phyloP scores from a whole-genome alignment of 1,140 invertebrate genomes.

The Monomorium pharaonis region DNA sequence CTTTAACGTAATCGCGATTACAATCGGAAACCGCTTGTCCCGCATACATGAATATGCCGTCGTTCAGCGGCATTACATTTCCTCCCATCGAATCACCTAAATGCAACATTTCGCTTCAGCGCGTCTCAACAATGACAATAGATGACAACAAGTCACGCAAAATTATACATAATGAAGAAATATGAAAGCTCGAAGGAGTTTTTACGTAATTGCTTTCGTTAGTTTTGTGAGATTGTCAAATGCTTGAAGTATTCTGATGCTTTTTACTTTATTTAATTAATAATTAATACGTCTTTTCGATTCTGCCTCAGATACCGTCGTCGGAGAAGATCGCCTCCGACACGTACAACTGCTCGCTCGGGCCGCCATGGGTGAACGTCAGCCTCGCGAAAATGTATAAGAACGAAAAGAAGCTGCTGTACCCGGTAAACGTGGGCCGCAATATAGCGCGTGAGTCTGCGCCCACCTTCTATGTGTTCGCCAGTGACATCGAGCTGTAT shows the following conservation, averaged over 20 bases:
- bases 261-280: background rate
- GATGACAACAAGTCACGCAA: background rate
- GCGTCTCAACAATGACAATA: background rate
- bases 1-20: slow-evolving; percentile 19
- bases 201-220: background rate
- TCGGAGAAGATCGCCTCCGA: slow-evolving; percentile 87
- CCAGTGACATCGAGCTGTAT: slow-evolving; percentile 95
- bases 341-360: slow-evolving; percentile 89
- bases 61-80: background rate
- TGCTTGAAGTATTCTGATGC: background rate
- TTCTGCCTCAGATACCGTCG: slow-evolving; percentile 87
- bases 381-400: slow-evolving; percentile 90
- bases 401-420: slow-evolving; percentile 91
- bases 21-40: slow-evolving; percentile 12
- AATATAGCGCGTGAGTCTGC: slow-evolving; percentile 94
- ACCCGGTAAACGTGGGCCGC: slow-evolving; percentile 95
- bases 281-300: background rate
- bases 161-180: background rate
- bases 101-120: background rate
- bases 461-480: slow-evolving; percentile 93
- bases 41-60: background rate
- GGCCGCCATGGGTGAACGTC: slow-evolving; percentile 89
- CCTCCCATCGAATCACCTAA: background rate
- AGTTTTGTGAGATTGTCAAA: background rate
- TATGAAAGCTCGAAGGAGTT: background rate